Base-by-base conservation (phyloP, 2,113 vertebrate species). In the Tapirus terrestris region DNA sequence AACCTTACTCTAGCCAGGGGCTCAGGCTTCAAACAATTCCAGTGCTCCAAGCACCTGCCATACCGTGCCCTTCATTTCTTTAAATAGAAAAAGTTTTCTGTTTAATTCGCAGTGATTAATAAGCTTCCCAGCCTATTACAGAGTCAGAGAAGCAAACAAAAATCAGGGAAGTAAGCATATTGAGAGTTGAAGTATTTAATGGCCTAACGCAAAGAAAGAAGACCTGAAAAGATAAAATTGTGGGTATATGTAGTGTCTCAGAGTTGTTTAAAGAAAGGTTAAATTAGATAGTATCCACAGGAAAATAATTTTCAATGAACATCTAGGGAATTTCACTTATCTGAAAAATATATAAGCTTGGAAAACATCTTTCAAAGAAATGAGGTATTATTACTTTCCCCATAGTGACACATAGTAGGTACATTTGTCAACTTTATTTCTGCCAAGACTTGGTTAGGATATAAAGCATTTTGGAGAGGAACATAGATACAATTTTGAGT, bases 341-440 rank as follows among this genome's bases (percentile, higher is more conserved):
- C 25, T 83, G 60, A 68, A 89, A 80, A 85, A 83, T 61, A 76
- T 13, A 1, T 65, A 65, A 83, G 3, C 9, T 36, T 81, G 31
- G 17, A 63, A 72, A 91, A 18, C 3, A 73, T 53, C 70, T 80
- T 81, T 88, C 63, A 96, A 70, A 89, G 36, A 94, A 94, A 68
- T 43, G 12, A 33, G 70, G 13, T 72, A 27, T 45, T 76, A 72
- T 0, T 25, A 75, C 12, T 60, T 86, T 88, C 39, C 39, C 20
- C 8, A 3, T 21, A 92, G 51, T 87, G 17, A 58, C 60, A 58
- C 12, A 5, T 23, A 61, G 31, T 45, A 61, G 36, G 33, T 86
- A 48, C 3, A 89, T 43, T 43, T 85, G 75, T 53, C 9, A 83
- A 3, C 29, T 77, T 77, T 56, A 25, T 83, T 83, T 77, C 45